Conservation (phyloP, 1,140 invertebrate genomes). For the Heliconius melpomene region DNA sequence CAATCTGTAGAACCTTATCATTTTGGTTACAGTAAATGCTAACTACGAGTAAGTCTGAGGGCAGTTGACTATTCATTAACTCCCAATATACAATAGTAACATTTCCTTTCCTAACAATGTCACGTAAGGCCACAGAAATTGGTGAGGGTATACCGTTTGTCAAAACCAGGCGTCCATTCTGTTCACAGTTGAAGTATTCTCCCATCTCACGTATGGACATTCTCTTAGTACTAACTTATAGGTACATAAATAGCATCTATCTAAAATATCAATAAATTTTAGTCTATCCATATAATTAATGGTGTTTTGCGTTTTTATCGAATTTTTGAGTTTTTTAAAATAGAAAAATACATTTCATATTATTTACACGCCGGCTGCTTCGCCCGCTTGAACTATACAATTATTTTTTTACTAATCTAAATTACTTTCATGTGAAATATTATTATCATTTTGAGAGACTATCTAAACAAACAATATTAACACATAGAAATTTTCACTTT, state of each 20-base stretch:
- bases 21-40: neutral
- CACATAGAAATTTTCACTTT: neutral
- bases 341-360: too few species aligned
- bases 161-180: slow-evolving; percentile 4
- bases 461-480: neutral
- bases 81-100: slow-evolving; percentile 11
- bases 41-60: neutral
- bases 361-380: too few species aligned
- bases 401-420: too few species aligned
- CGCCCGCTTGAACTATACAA: too few species aligned
- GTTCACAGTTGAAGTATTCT: slow-evolving; percentile 20
- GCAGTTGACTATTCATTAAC: neutral
- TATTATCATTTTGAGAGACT: too few species aligned
- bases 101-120: neutral
- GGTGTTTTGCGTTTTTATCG: too few species aligned
- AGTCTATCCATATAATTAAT: too few species aligned
- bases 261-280: neutral
- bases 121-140: neutral
- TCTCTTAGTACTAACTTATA: neutral
- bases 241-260: neutral
- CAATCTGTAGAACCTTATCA: neutral
- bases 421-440: too few species aligned
- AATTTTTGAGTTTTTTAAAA: too few species aligned
- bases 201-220: neutral
- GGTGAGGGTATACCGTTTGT: neutral